phyloP scores from a whole-genome alignment of 2,888 invertebrate species.

The Diachrysia chrysitis region DNA sequence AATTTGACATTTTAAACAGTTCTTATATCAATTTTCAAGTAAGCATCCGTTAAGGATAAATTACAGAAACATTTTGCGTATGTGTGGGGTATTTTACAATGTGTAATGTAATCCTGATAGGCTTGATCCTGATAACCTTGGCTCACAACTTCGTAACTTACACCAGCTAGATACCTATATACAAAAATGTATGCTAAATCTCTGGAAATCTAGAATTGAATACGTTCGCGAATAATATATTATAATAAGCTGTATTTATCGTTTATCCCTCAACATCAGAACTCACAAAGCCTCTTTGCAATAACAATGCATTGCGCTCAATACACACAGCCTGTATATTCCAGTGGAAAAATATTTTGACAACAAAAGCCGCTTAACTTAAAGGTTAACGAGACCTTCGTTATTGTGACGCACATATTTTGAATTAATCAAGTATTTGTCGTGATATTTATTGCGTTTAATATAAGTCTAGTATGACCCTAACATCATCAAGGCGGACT shows the following conservation, averaged over 20 bases:
- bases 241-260: conserved; percentile 16
- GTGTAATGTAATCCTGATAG: conserved; percentile 57
- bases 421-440: conserved; percentile 76
- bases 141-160: conserved; percentile 45
- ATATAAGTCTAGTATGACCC: conserved; percentile 31
- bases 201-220: conserved; percentile 17
- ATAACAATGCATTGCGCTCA: conserved; percentile 33
- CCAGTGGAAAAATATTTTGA: conserved; percentile 61
- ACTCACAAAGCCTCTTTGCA: conserved; percentile 28
- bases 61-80: conserved; percentile 46
- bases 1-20: background rate
- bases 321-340: conserved; percentile 45
- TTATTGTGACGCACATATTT: conserved; percentile 78
- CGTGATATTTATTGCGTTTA: conserved; percentile 52
- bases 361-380: conserved; percentile 79
- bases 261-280: conserved; percentile 8
- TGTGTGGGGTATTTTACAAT: conserved; percentile 47
- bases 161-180: conserved; percentile 11
- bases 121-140: conserved; percentile 60
- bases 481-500: conserved; percentile 32
- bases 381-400: conserved; percentile 78
- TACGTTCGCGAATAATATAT: conserved; percentile 5
- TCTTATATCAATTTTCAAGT: conserved; percentile 52
- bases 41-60: conserved; percentile 35
- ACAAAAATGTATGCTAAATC: conserved; percentile 13